Conservation (phyloP, 2,888 invertebrate genomes). For the Tribolium freemani region DNA sequence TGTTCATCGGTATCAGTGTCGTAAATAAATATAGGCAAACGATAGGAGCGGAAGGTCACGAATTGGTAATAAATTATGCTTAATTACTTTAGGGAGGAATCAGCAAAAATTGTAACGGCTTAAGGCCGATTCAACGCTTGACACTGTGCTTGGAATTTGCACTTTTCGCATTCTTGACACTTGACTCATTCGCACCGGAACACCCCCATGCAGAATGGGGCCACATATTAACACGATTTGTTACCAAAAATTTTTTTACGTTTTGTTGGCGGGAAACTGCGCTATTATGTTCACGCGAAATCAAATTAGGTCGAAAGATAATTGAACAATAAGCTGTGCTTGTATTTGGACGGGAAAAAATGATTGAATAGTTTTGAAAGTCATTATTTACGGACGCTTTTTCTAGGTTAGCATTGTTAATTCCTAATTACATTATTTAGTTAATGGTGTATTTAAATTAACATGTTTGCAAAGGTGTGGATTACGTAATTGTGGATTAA, state of each 20-base stretch:
- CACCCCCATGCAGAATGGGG: neutral
- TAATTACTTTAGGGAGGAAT: neutral
- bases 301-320: too few species aligned
- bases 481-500: neutral
- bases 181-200: neutral
- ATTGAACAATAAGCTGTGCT: too few species aligned
- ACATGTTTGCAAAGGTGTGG: neutral
- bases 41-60: neutral
- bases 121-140: conserved; percentile 3
- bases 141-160: conserved; percentile 17
- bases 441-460: neutral
- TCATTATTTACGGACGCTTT: too few species aligned
- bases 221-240: too few species aligned
- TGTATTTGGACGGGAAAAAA: too few species aligned
- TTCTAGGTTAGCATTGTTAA: too few species aligned
- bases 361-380: too few species aligned
- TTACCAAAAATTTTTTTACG: too few species aligned
- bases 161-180: conserved; percentile 13
- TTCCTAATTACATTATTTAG: neutral
- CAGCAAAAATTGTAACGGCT: neutral
- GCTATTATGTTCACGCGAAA: too few species aligned
- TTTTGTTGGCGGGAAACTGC: too few species aligned
- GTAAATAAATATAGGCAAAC: neutral
- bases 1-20: neutral
- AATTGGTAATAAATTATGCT: neutral